Evolutionary conservation across 1,140 invertebrate species (phyloP).

Genomic region (Drosophila teissieri): DNA sequence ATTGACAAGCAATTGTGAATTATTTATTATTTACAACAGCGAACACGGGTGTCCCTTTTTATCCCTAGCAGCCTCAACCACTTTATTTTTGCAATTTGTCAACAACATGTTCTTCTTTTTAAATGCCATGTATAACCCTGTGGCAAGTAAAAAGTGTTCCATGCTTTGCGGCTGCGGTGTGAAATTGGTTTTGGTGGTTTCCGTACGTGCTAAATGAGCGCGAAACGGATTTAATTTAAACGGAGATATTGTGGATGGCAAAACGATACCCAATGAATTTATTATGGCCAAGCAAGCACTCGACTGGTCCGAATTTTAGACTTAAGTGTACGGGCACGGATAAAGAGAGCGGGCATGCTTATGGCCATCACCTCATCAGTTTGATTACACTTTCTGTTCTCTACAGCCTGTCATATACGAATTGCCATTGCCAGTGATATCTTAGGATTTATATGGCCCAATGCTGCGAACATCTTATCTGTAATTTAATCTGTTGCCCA

Average conservation of each 20-base stretch:
- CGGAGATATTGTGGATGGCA: neutral
- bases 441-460: constrained; percentile 72
- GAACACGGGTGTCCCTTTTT: constrained; percentile 2
- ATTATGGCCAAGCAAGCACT: constrained; percentile 13
- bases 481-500: constrained; percentile 60
- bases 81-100: constrained; percentile 58
- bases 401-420: constrained; percentile 23
- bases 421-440: constrained; percentile 53
- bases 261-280: constrained; percentile 19
- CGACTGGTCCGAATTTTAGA: constrained; percentile 15
- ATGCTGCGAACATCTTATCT: constrained; percentile 66
- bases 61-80: neutral
- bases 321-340: constrained; percentile 3
- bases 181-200: constrained; percentile 65
- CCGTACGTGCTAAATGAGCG: constrained; percentile 66
- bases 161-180: constrained; percentile 62
- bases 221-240: constrained; percentile 51
- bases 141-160: constrained; percentile 34
- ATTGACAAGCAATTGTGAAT: constrained; percentile 70
- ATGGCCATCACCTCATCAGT: constrained; percentile 8
- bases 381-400: constrained; percentile 32
- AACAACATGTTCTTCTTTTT: constrained; percentile 52
- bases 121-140: constrained; percentile 7
- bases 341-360: neutral
- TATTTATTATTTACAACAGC: constrained; percentile 75